Conservation (phyloP, 2,888 invertebrate genomes). For the Oligia fasciuncula region DNA sequence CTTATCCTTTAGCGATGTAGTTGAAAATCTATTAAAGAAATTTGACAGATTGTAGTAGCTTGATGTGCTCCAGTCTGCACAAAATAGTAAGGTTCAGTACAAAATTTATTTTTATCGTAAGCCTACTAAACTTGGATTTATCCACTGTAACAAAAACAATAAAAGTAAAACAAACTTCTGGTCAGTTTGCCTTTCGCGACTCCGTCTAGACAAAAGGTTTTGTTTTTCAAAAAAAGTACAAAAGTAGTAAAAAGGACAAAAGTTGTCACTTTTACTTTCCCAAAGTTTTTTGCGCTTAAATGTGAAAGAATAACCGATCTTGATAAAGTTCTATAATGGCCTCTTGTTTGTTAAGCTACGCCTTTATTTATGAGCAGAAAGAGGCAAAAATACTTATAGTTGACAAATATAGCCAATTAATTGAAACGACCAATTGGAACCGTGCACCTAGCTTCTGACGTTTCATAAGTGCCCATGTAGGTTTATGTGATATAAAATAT, state of each 20-base stretch:
- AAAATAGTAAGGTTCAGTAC: background rate
- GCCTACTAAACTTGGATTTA: background rate
- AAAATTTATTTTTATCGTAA: background rate
- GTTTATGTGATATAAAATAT: no score
- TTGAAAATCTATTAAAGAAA: no score
- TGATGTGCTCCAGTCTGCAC: no score
- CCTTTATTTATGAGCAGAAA: background rate
- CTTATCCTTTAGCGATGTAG: no score
- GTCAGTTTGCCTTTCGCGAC: conserved; percentile 50
- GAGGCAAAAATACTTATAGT: background rate
- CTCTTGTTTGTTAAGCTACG: conserved; percentile 26
- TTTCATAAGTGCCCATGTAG: no score
- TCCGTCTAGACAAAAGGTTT: conserved; percentile 53
- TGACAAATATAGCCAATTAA: background rate
- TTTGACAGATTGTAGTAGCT: no score
- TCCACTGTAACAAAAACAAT: conserved; percentile 13
- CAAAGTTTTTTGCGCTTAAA: conserved; percentile 21
- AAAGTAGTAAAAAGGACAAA: conserved; percentile 35
- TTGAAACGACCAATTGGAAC: no score
- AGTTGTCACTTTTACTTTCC: conserved; percentile 35
- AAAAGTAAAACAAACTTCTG: conserved; percentile 35
- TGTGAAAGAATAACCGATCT: conserved; percentile 27
- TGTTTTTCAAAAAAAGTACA: conserved; percentile 48
- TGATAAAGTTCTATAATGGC: conserved; percentile 35
- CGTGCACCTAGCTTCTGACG: no score